Evolutionary conservation across 2,113 vertebrate genomes (phyloP).

Genomic region (Arizona elegans): DNA sequence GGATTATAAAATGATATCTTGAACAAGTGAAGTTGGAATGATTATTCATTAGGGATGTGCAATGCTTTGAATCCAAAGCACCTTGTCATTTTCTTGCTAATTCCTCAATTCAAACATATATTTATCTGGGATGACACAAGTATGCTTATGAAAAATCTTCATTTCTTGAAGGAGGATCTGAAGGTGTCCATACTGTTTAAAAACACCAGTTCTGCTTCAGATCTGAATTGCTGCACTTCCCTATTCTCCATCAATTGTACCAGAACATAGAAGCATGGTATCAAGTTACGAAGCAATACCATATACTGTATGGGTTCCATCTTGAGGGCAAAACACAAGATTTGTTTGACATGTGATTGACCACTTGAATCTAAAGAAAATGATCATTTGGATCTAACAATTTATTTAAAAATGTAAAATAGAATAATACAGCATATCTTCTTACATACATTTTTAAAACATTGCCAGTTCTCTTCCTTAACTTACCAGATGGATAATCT

Average conservation of each 20-base stretch:
- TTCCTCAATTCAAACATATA: not conserved
- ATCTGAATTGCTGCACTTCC: not conserved
- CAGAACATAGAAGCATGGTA: not conserved
- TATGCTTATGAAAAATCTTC: not conserved
- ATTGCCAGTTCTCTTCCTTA: not conserved
- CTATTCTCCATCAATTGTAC: not conserved
- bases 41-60: not conserved
- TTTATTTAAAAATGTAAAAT: constrained; percentile 6
- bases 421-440: not conserved
- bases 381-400: not conserved
- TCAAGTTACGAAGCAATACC: not conserved
- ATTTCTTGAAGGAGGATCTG: not conserved
- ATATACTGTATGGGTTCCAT: not conserved
- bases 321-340: not conserved
- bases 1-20: constrained; percentile 1
- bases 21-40: constrained; percentile 15
- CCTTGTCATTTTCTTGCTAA: not conserved
- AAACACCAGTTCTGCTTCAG: not conserved
- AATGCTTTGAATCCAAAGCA: constrained; percentile 13
- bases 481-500: constrained; percentile 76
- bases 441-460: not conserved
- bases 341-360: not conserved
- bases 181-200: not conserved
- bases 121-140: not conserved
- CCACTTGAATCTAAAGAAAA: not conserved